A percentile compares a stretch with the other conserved stretches of the same genome.
Conservation (phyloP, 2,888 invertebrate species). For the Drosophila borborema region DNA sequence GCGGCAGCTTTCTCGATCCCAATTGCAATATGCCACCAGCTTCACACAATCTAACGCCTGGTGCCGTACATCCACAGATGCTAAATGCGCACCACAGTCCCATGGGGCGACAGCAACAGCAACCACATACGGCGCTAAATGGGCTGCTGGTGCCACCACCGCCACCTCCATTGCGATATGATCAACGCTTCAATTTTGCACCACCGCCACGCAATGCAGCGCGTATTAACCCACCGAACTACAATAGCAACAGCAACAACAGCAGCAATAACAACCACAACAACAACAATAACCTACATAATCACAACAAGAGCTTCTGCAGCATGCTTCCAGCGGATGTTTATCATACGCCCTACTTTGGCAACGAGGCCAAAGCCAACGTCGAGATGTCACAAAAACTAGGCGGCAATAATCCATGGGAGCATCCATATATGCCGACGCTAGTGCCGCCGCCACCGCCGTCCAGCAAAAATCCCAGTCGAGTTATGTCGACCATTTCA, state of each 20-base stretch:
- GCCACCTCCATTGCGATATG: constrained; percentile 46
- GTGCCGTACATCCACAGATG: constrained; percentile 49
- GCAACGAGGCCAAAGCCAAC: constrained; percentile 42
- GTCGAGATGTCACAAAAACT: constrained; percentile 31
- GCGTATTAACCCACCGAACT: constrained; percentile 79
- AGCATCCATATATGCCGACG: constrained; percentile 53
- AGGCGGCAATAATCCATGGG: constrained; percentile 56
- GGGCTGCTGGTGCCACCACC: constrained; percentile 53
- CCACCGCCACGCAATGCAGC: constrained; percentile 49
- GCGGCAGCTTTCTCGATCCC: constrained; percentile 62
- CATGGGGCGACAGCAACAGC: constrained; percentile 53
- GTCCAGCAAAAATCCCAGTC: constrained; percentile 71
- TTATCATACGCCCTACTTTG: constrained; percentile 56
- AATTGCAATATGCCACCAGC: constrained; percentile 41
- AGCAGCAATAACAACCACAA: constrained; percentile 24
- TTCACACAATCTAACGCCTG: constrained; percentile 49
- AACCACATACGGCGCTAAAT: constrained; percentile 32
- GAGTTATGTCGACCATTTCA: constrained; percentile 67
- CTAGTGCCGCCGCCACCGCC: constrained; percentile 48
- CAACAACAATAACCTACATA: constrained; percentile 38
- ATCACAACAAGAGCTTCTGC: constrained; percentile 58
- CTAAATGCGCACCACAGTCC: constrained; percentile 62
- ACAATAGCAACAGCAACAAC: constrained; percentile 44
- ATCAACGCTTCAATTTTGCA: constrained; percentile 59
- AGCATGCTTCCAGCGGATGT: constrained; percentile 64